These are phyloP conservation scores for Limenitis camilla DNA, from an alignment of 2,888 invertebrate genomes.

Conservation along the genomic window DNA sequence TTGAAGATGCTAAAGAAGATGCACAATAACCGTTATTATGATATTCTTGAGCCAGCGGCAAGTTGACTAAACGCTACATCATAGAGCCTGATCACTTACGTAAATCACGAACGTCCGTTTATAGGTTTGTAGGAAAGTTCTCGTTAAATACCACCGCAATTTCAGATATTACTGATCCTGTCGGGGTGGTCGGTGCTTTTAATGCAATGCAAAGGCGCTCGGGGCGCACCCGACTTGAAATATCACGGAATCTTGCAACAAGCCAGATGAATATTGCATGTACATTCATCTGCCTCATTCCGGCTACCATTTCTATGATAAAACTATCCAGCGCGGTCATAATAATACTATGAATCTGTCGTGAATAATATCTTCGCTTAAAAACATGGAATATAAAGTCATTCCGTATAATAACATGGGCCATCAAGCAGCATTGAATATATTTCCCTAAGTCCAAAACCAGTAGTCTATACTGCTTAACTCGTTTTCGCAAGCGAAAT, in stretches of 20 bases:
- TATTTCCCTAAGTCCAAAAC: conserved; percentile 10
- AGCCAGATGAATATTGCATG: conserved; percentile 40
- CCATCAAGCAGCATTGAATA: conserved; percentile 1
- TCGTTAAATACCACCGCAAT: conserved; percentile 42
- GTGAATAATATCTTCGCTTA: conserved; percentile 7
- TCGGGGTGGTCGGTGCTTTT: conserved; percentile 54
- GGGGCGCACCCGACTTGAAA: conserved; percentile 60
- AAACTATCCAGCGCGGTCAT: conserved; percentile 12
- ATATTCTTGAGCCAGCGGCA: conserved; percentile 3
- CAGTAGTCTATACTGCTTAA: conserved; percentile 8
- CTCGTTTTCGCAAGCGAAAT: conserved; percentile 6
- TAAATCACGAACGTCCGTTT: conserved; percentile 16
- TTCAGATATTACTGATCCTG: conserved; percentile 38
- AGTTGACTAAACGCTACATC: conserved; percentile 10
- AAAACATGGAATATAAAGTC: conserved; percentile 11
- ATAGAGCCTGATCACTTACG: conserved; percentile 10
- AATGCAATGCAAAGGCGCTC: conserved; percentile 56
- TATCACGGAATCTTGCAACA: conserved; percentile 53
- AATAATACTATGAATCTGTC: conserved; percentile 4
- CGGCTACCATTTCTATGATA: conserved; percentile 16
- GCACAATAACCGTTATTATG: too few species aligned
- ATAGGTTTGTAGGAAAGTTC: conserved; percentile 31
- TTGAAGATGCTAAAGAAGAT: too few species aligned
- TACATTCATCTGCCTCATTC: conserved; percentile 17
- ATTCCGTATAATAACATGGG: conserved; percentile 3